Evolutionary conservation across 2,888 invertebrate genomes (phyloP).

Genomic region (Chromoteleia sp.): DNA sequence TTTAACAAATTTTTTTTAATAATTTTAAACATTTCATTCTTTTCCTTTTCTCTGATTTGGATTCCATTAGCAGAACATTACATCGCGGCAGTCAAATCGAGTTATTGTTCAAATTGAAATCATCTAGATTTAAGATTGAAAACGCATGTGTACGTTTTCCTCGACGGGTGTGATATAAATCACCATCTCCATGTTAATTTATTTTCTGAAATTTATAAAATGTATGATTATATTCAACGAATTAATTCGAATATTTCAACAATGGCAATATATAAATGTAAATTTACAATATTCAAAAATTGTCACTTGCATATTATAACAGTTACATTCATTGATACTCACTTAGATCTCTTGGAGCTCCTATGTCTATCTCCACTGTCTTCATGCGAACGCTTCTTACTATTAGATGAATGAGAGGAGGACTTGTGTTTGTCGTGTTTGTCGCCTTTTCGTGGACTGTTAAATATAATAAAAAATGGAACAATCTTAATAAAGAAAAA

Average conservation of each 20-base stretch:
- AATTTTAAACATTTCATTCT: too few species aligned
- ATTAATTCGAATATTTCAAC: constrained; percentile 10
- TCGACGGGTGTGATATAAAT: constrained; percentile 20
- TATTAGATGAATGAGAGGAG: constrained; percentile 85
- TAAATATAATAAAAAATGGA: constrained; percentile 59
- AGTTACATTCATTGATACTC: too few species aligned
- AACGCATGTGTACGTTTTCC: constrained; percentile 9
- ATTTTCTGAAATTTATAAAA: constrained; percentile 23
- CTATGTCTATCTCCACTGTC: constrained; percentile 89
- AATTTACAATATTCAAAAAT: too few species aligned
- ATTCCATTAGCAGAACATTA: too few species aligned
- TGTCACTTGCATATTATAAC: too few species aligned
- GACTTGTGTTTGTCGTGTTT: constrained; percentile 83
- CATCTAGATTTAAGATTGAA: constrained; percentile 2
- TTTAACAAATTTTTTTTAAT: too few species aligned
- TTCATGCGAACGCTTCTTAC: constrained; percentile 91
- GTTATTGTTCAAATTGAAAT: constrained; percentile 4
- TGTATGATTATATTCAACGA: constrained; percentile 3
- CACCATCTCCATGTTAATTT: constrained; percentile 4
- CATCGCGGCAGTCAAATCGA: constrained; percentile 6
- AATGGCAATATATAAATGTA: too few species aligned
- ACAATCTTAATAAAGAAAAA: constrained; percentile 6
- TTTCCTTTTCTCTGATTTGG: too few species aligned
- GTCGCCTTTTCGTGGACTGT: constrained; percentile 84
- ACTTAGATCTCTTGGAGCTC: constrained; percentile 90